Evolutionary conservation across 2,113 vertebrate species (phyloP).

Genomic region (Cepphus grylle): DNA sequence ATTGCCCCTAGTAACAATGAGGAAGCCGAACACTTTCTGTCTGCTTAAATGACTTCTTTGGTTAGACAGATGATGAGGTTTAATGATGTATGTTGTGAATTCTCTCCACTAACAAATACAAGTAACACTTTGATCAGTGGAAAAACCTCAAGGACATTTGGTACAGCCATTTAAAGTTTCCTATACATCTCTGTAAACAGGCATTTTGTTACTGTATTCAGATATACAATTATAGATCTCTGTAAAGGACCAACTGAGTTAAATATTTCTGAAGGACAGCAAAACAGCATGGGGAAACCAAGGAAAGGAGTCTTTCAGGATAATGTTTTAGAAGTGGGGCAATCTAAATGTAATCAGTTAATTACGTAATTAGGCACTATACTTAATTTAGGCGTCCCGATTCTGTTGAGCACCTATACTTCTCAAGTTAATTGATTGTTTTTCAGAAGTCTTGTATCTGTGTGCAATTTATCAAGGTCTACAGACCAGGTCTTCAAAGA

Average conservation of each 20-base stretch:
- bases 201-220: background rate
- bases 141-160: conserved; percentile 78
- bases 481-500: background rate
- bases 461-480: background rate
- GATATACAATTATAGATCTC: background rate
- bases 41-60: conserved; percentile 70
- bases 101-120: conserved; percentile 61
- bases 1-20: conserved; percentile 67
- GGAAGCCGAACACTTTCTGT: conserved; percentile 61
- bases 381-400: background rate
- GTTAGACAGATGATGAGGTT: conserved; percentile 70
- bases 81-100: conserved; percentile 77
- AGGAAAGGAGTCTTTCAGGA: background rate
- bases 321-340: background rate
- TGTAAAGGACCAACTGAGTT: background rate
- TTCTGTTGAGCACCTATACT: background rate
- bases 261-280: background rate
- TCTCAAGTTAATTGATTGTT: background rate
- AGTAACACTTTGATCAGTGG: conserved; percentile 59
- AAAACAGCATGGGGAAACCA: background rate
- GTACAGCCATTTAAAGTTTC: conserved; percentile 25
- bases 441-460: background rate
- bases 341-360: background rate
- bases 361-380: background rate
- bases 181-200: background rate